These are phyloP conservation scores for Heteromormyrus szaboi DNA, from an alignment of 2,797 vertebrate species.

Conservation along the genomic window DNA sequence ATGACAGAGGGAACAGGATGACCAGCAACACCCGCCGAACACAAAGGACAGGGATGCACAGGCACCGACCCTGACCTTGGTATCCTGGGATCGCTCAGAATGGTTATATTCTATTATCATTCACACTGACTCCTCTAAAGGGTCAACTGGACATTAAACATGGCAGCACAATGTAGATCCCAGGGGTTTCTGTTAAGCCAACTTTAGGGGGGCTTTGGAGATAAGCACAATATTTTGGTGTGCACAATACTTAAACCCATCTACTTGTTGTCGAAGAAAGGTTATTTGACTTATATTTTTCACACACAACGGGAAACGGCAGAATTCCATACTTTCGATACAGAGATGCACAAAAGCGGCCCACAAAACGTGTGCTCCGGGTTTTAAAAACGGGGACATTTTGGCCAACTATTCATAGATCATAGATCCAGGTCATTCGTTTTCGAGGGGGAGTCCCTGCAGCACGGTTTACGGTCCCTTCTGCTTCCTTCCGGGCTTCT, in stretches of 20 bases:
- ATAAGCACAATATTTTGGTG: background rate
- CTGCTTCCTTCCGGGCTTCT: background rate
- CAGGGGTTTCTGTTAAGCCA: background rate
- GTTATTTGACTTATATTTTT: background rate
- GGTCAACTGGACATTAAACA: background rate
- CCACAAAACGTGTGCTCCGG: background rate
- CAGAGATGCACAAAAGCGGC: background rate
- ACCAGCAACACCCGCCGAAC: too few relatives aligned
- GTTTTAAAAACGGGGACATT: background rate
- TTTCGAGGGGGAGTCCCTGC: background rate
- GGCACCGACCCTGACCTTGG: too few relatives aligned
- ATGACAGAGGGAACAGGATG: too few relatives aligned
- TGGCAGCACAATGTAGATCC: background rate
- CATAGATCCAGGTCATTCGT: slow-evolving; percentile 11
- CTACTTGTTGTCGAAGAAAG: background rate
- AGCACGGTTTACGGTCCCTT: background rate
- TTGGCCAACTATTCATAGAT: slow-evolving; percentile 5
- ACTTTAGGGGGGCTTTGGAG: background rate
- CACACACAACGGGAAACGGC: background rate
- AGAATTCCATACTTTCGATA: background rate
- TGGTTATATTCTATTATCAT: background rate
- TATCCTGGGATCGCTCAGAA: background rate
- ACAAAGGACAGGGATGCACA: too few relatives aligned
- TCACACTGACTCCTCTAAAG: background rate
- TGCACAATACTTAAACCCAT: background rate